Evolutionary conservation across 2,888 invertebrate species (phyloP), one percentile per base, ranked within the genome.

Genomic region (Eilema sororculum): DNA sequence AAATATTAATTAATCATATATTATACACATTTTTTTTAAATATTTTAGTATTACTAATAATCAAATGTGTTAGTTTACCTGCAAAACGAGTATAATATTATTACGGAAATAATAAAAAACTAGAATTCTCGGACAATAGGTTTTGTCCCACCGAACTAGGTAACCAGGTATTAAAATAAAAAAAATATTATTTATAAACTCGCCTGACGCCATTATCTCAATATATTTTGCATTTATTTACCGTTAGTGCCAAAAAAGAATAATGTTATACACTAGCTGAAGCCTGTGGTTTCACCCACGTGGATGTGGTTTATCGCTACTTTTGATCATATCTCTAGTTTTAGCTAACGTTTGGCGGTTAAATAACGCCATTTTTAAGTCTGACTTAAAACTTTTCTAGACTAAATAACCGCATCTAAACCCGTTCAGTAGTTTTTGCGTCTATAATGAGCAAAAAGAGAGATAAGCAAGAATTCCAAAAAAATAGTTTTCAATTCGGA

Each of bases 211-310:
- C 52, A n/a, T 52, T 52, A n/a, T n/a, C 9, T n/a, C 6, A 9
- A 52, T 9, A 52, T 52, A 52, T 9, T 8, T 52, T 52, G 52
- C 52, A 52, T 74, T 72, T 61, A 16, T 71, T 78, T 75, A 74
- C 67, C 60, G 28, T 62, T 63, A 59, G 56, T 68, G 69, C 63
- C 58, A 25, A 46, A 12, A 3, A 67, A 73, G 69, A 76, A 37
- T 37, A 37, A 37, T 12, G 3, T 37, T 37, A 37, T 37, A 37
- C 10, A 37, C 10, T 37, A 12, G 30, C 8, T 33, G 8, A 33
- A 3, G 30, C 30, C 6, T 8, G 30, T 8, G 30, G 30, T 8
- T 33, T 4, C 30, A 8, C 30, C 30, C 30, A 33, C 30, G 8
- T 33, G 30, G 33, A 37, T 37, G 33, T 37, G 1, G 33, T 1